A percentile compares a stretch with the other conserved stretches of the same genome.
These are phyloP conservation scores for Pelvicachromis taeniatus DNA, from an alignment of 2,113 vertebrate genomes.

Conservation along the genomic window DNA sequence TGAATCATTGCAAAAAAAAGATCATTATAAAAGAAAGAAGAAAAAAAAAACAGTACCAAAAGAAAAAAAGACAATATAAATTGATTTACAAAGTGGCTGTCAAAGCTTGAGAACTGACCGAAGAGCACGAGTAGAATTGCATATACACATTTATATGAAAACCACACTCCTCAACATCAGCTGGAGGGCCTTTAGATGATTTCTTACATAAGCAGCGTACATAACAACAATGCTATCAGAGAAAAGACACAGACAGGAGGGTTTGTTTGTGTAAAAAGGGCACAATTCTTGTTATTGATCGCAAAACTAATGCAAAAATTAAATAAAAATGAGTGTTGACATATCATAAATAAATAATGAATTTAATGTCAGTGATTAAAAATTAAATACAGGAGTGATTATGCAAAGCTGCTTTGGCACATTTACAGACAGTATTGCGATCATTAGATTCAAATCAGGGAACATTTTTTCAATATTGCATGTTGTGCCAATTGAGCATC, in stretches of 20 bases:
- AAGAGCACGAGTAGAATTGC: neutral
- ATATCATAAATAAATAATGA: conserved; percentile 6
- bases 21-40: conserved; percentile 1
- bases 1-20: conserved; percentile 36
- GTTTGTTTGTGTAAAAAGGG: neutral
- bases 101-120: neutral
- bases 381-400: neutral
- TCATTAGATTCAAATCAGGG: neutral
- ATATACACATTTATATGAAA: conserved; percentile 5
- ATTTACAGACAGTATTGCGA: conserved; percentile 19
- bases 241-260: neutral
- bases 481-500: neutral
- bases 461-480: neutral
- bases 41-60: neutral
- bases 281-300: neutral
- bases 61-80: conserved; percentile 10
- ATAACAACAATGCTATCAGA: neutral
- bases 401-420: conserved; percentile 50
- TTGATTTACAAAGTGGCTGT: neutral
- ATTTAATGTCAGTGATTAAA: neutral
- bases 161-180: neutral
- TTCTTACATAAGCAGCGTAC: neutral
- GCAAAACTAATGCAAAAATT: neutral
- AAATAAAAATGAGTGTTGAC: neutral
- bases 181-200: neutral